Evolutionary conservation across 2,797 vertebrate species (phyloP).

Genomic region (Dipus sagitta): DNA sequence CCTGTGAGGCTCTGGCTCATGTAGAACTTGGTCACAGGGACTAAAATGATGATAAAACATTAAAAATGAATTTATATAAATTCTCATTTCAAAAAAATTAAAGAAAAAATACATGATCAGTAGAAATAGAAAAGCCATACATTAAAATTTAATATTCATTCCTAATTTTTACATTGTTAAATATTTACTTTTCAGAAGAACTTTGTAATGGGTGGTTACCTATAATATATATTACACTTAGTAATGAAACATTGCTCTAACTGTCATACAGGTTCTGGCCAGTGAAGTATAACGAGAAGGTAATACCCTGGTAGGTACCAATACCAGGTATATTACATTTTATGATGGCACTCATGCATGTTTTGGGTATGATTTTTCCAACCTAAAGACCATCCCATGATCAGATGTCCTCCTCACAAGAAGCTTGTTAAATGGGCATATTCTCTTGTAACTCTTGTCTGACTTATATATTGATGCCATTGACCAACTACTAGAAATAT

Average conservation of each 20-base stretch:
- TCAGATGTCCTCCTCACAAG: no score
- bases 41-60: slow-evolving; percentile 16
- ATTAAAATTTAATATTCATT: slow-evolving; percentile 21
- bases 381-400: background rate
- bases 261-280: background rate
- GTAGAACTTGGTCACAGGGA: background rate
- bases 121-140: background rate
- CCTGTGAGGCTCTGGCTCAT: no score
- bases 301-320: background rate
- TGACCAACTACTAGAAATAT: no score
- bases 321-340: background rate
- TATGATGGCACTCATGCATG: no score
- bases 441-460: background rate
- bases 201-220: background rate
- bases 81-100: slow-evolving; percentile 6
- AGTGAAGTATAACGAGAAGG: background rate
- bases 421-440: background rate
- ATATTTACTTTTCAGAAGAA: slow-evolving; percentile 29
- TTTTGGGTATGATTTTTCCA: background rate
- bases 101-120: background rate
- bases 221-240: background rate
- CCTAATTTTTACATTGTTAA: background rate
- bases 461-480: background rate
- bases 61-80: slow-evolving; percentile 35
- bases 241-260: background rate